Evolutionary conservation across 2,888 invertebrate species (phyloP), one percentile per base, ranked within the genome.

Genomic region (Molanna angustata): DNA sequence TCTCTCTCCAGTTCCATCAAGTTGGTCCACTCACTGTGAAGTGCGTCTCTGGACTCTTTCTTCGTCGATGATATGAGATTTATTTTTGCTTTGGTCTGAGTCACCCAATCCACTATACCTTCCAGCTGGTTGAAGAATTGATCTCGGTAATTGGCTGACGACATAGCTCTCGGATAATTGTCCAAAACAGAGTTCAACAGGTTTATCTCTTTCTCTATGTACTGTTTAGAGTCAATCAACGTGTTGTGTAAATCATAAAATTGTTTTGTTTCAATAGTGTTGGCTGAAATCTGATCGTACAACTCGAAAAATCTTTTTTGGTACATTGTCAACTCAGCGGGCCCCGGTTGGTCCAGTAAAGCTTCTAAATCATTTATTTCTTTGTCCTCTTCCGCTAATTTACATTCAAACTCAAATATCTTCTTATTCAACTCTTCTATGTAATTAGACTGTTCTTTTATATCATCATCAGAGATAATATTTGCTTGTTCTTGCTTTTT

Each of bases 221-320:
- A 97, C 33, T 89, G 78, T 70, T 92, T 90, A n/a, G 92, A 91
- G 73, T 97, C 96, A 68, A 94, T 89, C 48, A 97, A 76, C 2
- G 94, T 94, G 70, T 99, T 98, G 73, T 95, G 95, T 57, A 97
- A 80, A 33, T 93, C 94, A 69, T 91, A 98, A 76, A 94, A 96
- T 77, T 97, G 95, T 71, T 97, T 97, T 0, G 97, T 97, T 79
- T 98, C 96, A 67, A 90, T 88, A 69, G 97, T 95, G 65, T 94
- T 96, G 20, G 90, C 88, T 57, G 94, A 89, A 66, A 98, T 94
- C 94, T 73, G 56, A 82, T 56, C 54, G 9, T 58, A 56, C 18
- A 58, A 53, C 47, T 59, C 58, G 22, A 49, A 35, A 33, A 58
- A 55, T 33, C 58, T 43, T 18, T 51, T 54, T 13, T 52, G 51